Evolutionary conservation across 2,113 vertebrate genomes (phyloP).

Genomic region (Rhinolophus ferrumequinum): DNA sequence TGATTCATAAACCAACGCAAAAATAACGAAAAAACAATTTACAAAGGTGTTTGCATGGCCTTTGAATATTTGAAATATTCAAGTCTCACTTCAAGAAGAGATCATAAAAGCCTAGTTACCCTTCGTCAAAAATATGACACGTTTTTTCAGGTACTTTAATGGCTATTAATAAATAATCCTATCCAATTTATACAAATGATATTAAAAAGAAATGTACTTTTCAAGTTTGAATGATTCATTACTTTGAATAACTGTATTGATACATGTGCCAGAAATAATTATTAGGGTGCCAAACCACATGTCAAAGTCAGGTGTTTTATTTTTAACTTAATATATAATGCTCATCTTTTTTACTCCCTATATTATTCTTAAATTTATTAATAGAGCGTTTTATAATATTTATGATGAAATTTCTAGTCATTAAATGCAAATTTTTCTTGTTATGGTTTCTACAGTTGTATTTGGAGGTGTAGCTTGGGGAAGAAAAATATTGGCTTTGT

Average conservation of each 20-base stretch:
- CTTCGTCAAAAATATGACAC: slow-evolving; percentile 8
- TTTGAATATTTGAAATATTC: slow-evolving; percentile 21
- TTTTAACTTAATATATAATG: not conserved
- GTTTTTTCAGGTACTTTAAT: not conserved
- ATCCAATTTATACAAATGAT: not conserved
- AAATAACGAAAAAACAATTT: not conserved
- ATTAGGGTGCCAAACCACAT: slow-evolving; percentile 33
- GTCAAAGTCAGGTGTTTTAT: slow-evolving; percentile 52
- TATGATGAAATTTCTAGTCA: slow-evolving; percentile 61
- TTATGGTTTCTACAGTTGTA: slow-evolving; percentile 44
- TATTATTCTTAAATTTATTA: slow-evolving; percentile 55
- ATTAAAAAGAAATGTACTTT: slow-evolving; percentile 29
- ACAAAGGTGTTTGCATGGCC: not conserved
- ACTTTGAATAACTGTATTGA: slow-evolving; percentile 34
- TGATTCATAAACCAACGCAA: not conserved
- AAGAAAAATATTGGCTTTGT: slow-evolving; percentile 47
- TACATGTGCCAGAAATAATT: slow-evolving; percentile 46
- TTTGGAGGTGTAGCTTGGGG: slow-evolving; percentile 40
- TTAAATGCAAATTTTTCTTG: slow-evolving; percentile 57
- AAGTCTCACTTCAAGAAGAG: not conserved
- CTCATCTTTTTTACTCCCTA: not conserved
- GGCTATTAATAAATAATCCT: slow-evolving; percentile 50
- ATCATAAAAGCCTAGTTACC: not conserved
- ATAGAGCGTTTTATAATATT: slow-evolving; percentile 65
- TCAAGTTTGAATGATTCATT: slow-evolving; percentile 9